A percentile compares a stretch with the other conserved stretches of the same genome.
These are phyloP conservation scores for Desmophyllum pertusum DNA, from an alignment of 92 coral and sea anemone genomes.

Conservation along the genomic window DNA sequence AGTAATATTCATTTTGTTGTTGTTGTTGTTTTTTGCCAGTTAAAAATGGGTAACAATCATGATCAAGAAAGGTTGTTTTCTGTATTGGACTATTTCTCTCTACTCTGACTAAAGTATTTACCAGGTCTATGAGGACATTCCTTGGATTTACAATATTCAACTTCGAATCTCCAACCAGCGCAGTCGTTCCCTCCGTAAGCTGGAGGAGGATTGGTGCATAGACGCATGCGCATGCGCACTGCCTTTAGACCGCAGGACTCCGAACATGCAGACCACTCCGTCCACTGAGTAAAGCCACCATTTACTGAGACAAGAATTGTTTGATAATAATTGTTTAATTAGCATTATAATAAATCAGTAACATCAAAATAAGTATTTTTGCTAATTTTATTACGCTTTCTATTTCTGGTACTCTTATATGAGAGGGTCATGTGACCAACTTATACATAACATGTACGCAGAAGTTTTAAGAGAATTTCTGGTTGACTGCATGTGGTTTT, in stretches of 20 bases:
- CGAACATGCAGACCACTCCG: slow-evolving; percentile 91
- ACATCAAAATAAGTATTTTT: too few relatives aligned
- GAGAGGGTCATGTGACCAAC: too few relatives aligned
- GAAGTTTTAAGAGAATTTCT: too few relatives aligned
- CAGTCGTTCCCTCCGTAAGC: slow-evolving; percentile 85
- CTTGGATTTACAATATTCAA: slow-evolving; percentile 72
- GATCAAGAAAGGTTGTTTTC: neutral
- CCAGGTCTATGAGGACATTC: slow-evolving; percentile 41
- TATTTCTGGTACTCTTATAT: too few relatives aligned
- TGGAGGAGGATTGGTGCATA: slow-evolving; percentile 88
- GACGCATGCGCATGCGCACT: slow-evolving; percentile 85
- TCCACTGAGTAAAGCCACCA: slow-evolving; percentile 91
- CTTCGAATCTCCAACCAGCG: slow-evolving; percentile 81
- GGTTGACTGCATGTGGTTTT: too few relatives aligned
- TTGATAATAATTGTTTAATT: neutral
- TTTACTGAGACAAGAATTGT: slow-evolving; percentile 48
- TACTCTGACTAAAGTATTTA: neutral
- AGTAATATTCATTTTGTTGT: too few relatives aligned
- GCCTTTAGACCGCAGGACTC: slow-evolving; percentile 75
- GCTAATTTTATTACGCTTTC: too few relatives aligned
- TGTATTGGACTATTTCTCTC: neutral
- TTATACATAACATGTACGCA: too few relatives aligned
- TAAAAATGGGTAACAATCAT: neutral
- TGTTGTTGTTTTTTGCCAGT: too few relatives aligned
- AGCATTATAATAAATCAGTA: too few relatives aligned